phyloP scores from a whole-genome alignment of 2,797 vertebrate genomes.

The Columba guinea region DNA sequence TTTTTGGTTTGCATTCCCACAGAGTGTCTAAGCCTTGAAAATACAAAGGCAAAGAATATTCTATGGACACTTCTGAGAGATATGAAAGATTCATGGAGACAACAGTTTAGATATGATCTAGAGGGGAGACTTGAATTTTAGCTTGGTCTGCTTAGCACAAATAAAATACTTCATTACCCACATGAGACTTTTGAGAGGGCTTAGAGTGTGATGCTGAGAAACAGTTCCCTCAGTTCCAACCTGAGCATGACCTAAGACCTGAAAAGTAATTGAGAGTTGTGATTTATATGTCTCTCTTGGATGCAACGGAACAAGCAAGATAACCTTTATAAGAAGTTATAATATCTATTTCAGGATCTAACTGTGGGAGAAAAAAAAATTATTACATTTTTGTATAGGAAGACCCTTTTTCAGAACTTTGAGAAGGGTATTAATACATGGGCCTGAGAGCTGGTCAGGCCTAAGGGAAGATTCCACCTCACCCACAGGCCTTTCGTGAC shows the following conservation, averaged over 20 bases:
- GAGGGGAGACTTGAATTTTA: not conserved
- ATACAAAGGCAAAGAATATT: not conserved
- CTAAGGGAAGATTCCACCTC: accelerated
- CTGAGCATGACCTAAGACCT: not conserved
- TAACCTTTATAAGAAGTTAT: not conserved
- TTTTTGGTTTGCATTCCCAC: not conserved
- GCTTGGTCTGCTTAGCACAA: not conserved
- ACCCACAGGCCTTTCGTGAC: not conserved
- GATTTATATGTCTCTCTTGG: accelerated
- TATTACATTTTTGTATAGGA: not conserved
- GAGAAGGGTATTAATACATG: not conserved
- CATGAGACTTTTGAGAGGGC: not conserved
- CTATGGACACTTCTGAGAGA: accelerated
- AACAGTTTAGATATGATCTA: not conserved
- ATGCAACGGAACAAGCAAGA: not conserved
- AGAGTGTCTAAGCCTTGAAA: not conserved
- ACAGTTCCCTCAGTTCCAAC: not conserved
- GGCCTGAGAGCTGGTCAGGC: accelerated
- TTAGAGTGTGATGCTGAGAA: not conserved
- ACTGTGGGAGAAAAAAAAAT: not conserved
- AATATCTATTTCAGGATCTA: not conserved
- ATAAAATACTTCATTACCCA: not conserved
- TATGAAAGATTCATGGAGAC: not conserved
- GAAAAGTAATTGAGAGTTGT: not conserved
- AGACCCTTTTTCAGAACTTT: not conserved